Evolutionary conservation across 2,113 vertebrate species (phyloP).

Genomic region (Recurvirostra avosetta): DNA sequence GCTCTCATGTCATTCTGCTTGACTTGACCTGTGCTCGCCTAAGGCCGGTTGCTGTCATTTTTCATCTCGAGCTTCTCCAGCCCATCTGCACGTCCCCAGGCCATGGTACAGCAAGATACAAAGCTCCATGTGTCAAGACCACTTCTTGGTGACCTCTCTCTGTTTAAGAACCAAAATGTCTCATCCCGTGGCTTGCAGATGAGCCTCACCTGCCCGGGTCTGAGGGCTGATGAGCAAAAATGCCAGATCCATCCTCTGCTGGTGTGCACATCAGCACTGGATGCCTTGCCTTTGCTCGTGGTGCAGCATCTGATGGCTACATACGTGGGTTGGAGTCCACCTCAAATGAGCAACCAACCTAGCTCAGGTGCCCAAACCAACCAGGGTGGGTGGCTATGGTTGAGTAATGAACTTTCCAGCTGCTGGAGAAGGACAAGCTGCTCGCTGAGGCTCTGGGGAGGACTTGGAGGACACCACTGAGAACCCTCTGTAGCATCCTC

Average conservation of each 20-base stretch:
- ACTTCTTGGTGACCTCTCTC: not conserved
- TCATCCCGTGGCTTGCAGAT: accelerated
- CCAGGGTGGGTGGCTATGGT: accelerated
- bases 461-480: not conserved
- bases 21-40: slow-evolving; percentile 4
- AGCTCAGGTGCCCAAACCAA: not conserved
- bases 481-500: not conserved
- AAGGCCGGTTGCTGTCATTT: slow-evolving; percentile 27
- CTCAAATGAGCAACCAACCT: not conserved
- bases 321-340: not conserved
- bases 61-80: slow-evolving; percentile 1
- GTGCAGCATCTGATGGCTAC: not conserved
- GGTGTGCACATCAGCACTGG: not conserved
- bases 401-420: not conserved
- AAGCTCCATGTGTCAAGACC: slow-evolving; percentile 1
- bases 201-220: not conserved
- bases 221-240: not conserved
- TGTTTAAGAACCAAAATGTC: not conserved
- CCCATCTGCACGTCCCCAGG: slow-evolving; percentile 37
- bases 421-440: not conserved
- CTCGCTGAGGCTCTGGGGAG: not conserved
- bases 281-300: not conserved
- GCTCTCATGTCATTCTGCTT: slow-evolving; percentile 29
- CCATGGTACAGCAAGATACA: not conserved
- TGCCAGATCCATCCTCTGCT: not conserved